Percentiles rank a stretch among this genome's conserved stretches.
Evolutionary conservation across 2,113 vertebrate genomes (phyloP).

Genomic region (Neotoma lepida): DNA sequence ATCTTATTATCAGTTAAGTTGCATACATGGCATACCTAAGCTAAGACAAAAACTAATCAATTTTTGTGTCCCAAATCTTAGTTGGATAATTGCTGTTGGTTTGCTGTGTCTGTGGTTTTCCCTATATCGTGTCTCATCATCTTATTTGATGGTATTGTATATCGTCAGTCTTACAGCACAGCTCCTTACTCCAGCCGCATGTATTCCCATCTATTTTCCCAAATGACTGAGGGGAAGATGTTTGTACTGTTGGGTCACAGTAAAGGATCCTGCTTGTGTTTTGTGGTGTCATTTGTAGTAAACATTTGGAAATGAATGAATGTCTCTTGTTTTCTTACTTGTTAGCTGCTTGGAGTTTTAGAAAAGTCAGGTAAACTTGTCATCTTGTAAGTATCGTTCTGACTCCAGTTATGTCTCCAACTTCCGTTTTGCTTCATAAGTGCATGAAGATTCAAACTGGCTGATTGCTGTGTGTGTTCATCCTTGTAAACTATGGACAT

Average conservation of each 20-base stretch:
- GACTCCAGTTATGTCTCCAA: constrained; percentile 75
- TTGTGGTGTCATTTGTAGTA: constrained; percentile 77
- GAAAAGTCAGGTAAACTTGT: constrained; percentile 88
- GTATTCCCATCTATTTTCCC: constrained; percentile 32
- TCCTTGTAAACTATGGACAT: constrained; percentile 74
- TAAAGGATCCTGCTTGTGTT: constrained; percentile 79
- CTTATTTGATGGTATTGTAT: background rate
- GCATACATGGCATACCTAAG: background rate
- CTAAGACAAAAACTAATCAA: background rate
- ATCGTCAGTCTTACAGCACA: constrained; percentile 19
- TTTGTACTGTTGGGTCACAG: constrained; percentile 61
- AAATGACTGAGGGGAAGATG: constrained; percentile 57
- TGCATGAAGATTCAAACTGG: constrained; percentile 83
- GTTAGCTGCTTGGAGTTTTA: constrained; percentile 89
- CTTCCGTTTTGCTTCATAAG: constrained; percentile 81
- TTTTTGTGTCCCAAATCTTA: background rate
- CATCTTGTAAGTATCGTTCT: constrained; percentile 87
- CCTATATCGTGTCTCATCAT: background rate
- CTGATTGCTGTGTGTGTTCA: constrained; percentile 75
- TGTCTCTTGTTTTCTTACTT: constrained; percentile 89
- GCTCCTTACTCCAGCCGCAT: background rate
- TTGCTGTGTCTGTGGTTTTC: background rate
- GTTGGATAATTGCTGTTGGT: background rate
- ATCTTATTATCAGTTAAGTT: constrained; percentile 10
- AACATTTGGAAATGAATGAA: constrained; percentile 84